Evolutionary conservation across 1,140 invertebrate species (phyloP), one percentile per base, ranked within the genome.

Genomic region (Drosophila athabasca): DNA sequence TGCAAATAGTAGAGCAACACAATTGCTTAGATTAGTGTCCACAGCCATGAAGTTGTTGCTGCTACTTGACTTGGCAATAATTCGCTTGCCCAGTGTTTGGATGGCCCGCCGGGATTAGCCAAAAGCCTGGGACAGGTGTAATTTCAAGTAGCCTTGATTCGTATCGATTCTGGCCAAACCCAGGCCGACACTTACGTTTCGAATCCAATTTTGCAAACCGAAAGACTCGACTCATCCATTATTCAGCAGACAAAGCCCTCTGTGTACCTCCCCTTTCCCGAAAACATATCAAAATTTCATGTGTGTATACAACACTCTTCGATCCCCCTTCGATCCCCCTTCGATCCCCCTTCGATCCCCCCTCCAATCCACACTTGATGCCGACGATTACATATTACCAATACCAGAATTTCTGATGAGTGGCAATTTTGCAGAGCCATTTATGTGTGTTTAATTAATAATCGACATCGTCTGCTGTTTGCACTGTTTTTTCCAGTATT

Each of bases 11-110:
- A 48, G 58, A 49, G 43, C 55, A 80, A 66, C 45, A 70, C 72
- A 84, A 85, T 80, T 77, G 68, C 81, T 81, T 53, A 74, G 82
- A 85, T 84, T 84, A 81, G 61, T 77, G 51, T 54, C 49, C 54
- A 24, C 51, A 73, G 67, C 50, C 44, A 60, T 64, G 45, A 13
- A 31, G 19, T n/a, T 52, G 66, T 44, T 75, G 49, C 54, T 17
- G 39, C 46, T 64, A 50, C 44, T 58, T 39, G 52, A 43, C 59
- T 65, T 69, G 64, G 46, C 61, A 51, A 71, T 74, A 74, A 74
- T 69, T 57, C 66, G 66, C 51, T 45, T 44, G 0, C 17, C 29
- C 22, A 39, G 22, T 43, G 2, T 6, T 13, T 17, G 8, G 17
- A 45, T 44, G 44, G 26, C 54, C 71, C 61, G 31, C 19, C 53